Evolutionary conservation across 2,113 vertebrate species (phyloP).

Genomic region (Chrysemys picta): DNA sequence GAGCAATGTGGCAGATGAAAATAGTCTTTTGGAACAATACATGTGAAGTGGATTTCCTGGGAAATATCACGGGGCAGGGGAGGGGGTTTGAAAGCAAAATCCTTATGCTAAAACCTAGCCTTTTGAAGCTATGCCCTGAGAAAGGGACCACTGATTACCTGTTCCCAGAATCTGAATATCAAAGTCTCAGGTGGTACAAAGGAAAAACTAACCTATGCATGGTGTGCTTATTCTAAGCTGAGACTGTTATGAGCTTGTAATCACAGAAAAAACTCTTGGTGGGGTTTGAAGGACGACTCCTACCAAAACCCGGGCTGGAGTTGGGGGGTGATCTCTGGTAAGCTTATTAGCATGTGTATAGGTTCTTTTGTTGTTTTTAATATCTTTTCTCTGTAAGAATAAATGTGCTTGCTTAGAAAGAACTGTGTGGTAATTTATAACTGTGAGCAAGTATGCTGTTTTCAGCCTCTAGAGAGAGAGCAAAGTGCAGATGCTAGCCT

Average conservation of each 20-base stretch:
- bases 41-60: neutral
- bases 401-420: neutral
- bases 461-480: neutral
- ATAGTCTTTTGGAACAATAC: neutral
- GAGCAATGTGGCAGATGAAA: neutral
- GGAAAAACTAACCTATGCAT: neutral
- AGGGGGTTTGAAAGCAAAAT: neutral
- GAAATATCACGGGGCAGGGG: neutral
- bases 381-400: neutral
- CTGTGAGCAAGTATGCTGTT: neutral
- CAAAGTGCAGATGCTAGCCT: neutral
- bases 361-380: neutral
- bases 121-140: neutral
- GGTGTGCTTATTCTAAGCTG: neutral
- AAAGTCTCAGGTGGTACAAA: neutral
- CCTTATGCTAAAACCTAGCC: neutral
- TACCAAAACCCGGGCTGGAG: neutral
- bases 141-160: neutral
- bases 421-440: neutral
- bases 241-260: neutral
- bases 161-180: neutral
- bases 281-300: neutral
- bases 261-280: neutral
- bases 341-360: neutral
- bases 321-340: neutral